Percentiles rank a stretch among this genome's conserved stretches.
These are phyloP conservation scores for Callipepla squamata DNA, from an alignment of 2,113 vertebrate species.

Conservation along the genomic window DNA sequence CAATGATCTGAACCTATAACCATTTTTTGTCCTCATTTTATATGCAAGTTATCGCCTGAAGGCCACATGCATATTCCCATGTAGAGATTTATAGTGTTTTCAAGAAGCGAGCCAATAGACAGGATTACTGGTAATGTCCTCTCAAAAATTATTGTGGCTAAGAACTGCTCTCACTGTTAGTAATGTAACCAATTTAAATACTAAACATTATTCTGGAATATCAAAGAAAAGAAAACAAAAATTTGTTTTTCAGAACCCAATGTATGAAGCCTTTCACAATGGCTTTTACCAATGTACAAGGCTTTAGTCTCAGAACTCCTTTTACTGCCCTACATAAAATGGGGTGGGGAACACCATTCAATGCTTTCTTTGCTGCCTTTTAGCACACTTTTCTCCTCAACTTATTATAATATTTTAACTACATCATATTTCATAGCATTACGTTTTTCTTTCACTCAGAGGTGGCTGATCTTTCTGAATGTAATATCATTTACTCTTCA, in stretches of 20 bases:
- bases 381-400: neutral
- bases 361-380: neutral
- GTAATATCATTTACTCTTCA: neutral
- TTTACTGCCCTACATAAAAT: neutral
- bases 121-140: neutral
- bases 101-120: neutral
- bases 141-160: neutral
- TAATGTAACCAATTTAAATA: neutral
- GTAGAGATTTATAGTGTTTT: neutral
- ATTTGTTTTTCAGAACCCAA: neutral
- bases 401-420: neutral
- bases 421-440: neutral
- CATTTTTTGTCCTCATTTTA: rapidly evolving
- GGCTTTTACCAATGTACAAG: no score
- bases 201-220: neutral
- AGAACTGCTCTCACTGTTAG: neutral
- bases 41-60: neutral
- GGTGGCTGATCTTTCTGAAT: neutral
- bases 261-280: neutral
- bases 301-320: neutral
- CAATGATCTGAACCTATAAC: neutral
- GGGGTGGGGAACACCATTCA: neutral
- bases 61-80: neutral
- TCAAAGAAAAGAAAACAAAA: neutral
- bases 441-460: neutral